Evolutionary conservation across 2,797 vertebrate species (phyloP), one percentile per base, ranked within the genome.

Genomic region (Falco novaeseelandiae): DNA sequence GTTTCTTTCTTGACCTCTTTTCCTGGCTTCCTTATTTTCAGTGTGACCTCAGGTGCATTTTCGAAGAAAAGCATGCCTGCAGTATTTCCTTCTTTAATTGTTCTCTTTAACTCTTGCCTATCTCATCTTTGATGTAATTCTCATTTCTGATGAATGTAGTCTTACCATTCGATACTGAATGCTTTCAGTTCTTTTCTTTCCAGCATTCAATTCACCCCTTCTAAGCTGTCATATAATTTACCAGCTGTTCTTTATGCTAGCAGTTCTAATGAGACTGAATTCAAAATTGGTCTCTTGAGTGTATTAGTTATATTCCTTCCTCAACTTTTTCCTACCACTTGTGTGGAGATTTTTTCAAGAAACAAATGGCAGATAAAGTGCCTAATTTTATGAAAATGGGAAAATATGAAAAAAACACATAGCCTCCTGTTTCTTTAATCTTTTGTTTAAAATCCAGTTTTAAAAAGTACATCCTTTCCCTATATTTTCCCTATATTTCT

Each of bases 241-340:
- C 72, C 85, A 88, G 54, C 67, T 89, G 80, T 83, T 94, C 70
- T 93, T 94, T 87, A 42, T 59, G 52, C 40, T 46, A 82, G n/a
- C 27, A 52, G 19, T 89, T 93, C 55, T 85, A 79, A 51, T 72
- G 29, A 91, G 29, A 70, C 34, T 49, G 27, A 73, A 77, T 46
- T 94, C 34, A 74, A 57, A 93, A 91, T 91, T 19, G 70, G 59
- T 48, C 36, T 90, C 27, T 46, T n/a, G 57, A 63, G 44, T 61
- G 3, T 49, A 54, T 74, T 82, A 76, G 23, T 52, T n/a, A 12
- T 58, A 17, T 93, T 82, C 18, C 15, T 89, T 30, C 22, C 30
- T 83, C n/a, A 52, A 55, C 42, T 78, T 83, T 85, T 90, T 79
- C 40, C n/a, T 59, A 29, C 8, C 2, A 22, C 14, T 54, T 54